Evolutionary conservation across 2,113 vertebrate genomes (phyloP).

Genomic region (Jaculus jaculus): DNA sequence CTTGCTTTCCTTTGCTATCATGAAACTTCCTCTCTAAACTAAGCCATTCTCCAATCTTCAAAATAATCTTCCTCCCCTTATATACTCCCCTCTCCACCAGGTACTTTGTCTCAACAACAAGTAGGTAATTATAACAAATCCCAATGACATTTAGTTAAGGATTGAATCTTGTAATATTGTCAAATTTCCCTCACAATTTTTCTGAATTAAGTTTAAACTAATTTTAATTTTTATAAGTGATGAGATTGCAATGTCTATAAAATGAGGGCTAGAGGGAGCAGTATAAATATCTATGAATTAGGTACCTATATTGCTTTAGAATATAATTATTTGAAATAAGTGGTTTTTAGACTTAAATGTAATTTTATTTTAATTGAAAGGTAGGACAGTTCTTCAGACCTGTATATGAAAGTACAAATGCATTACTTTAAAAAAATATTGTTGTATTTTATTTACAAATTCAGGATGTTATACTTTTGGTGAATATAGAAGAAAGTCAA

Average conservation of each 20-base stretch:
- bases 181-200: neutral
- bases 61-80: too few species aligned
- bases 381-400: neutral
- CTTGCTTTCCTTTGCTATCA: too few species aligned
- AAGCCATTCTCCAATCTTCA: too few species aligned
- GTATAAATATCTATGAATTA: neutral
- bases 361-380: neutral
- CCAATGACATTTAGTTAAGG: neutral
- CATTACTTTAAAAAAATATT: neutral
- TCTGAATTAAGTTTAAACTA: neutral
- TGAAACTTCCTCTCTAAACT: too few species aligned
- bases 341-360: neutral
- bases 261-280: fast-evolving
- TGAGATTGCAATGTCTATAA: neutral
- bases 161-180: neutral
- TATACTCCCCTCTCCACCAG: too few species aligned
- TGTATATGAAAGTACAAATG: neutral
- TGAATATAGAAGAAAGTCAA: neutral
- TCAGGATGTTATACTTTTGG: neutral
- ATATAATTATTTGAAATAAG: neutral
- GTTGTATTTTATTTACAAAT: neutral
- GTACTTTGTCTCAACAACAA: too few species aligned
- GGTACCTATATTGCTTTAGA: neutral
- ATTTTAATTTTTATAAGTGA: conserved; percentile 10
- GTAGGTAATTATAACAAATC: neutral